Conservation (phyloP, 1,140 invertebrate species). For the Drosophila setifemur region DNA sequence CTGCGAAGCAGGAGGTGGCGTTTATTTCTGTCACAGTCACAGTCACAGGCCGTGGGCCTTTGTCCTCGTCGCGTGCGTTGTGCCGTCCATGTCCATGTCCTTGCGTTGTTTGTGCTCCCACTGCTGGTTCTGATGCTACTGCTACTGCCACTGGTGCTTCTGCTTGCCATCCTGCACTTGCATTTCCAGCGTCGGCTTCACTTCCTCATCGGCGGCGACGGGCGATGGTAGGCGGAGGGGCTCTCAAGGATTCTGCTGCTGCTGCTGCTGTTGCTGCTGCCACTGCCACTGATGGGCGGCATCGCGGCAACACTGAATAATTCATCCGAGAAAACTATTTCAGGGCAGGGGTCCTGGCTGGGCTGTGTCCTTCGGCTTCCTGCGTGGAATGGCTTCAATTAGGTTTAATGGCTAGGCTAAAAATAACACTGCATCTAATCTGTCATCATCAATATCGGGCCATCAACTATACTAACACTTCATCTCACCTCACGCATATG, state of each 20-base stretch:
- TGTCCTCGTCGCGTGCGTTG: constrained; percentile 63
- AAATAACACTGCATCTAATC: constrained; percentile 57
- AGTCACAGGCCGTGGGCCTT: constrained; percentile 45
- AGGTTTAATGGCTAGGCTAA: constrained; percentile 45
- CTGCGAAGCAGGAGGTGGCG: constrained; percentile 23
- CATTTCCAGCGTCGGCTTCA: constrained; percentile 42
- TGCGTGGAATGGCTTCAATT: constrained; percentile 56
- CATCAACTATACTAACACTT: neutral
- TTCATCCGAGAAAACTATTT: constrained; percentile 1
- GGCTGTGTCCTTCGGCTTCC: constrained; percentile 55
- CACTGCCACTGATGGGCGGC: constrained; percentile 21
- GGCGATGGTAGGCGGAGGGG: constrained; percentile 1
- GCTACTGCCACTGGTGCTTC: no score
- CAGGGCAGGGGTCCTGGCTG: constrained; percentile 3
- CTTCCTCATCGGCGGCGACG: constrained; percentile 32
- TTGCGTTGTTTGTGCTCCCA: constrained; percentile 70
- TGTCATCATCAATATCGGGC: constrained; percentile 52
- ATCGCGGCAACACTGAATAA: constrained; percentile 11
- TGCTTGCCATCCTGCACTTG: constrained; percentile 54
- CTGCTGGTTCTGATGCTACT: constrained; percentile 23
- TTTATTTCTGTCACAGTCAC: constrained; percentile 48
- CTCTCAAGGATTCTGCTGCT: constrained; percentile 41
- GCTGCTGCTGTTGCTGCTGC: constrained; percentile 21
- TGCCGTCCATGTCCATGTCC: constrained; percentile 69
- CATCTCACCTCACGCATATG: no score